Evolutionary conservation across 2,797 vertebrate species (phyloP).

Genomic region (Morus bassanus): DNA sequence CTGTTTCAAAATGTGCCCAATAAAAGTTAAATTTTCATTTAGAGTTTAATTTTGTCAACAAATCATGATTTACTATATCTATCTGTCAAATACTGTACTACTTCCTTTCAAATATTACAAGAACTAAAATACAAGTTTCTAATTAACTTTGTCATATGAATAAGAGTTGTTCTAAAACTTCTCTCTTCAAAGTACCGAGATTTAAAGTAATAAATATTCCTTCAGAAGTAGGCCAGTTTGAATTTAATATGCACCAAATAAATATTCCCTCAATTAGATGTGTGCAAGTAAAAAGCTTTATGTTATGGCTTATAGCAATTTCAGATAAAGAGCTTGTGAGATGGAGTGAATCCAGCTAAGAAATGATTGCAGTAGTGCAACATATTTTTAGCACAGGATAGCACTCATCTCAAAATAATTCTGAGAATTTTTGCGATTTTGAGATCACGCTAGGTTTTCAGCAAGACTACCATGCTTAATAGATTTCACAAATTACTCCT

Average conservation of each 20-base stretch:
- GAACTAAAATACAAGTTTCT: constrained; percentile 41
- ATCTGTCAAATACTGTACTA: not conserved
- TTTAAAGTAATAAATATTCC: constrained; percentile 66
- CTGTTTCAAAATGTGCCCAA: not conserved
- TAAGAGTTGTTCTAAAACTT: constrained; percentile 48
- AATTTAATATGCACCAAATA: constrained; percentile 76
- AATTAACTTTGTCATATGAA: constrained; percentile 50
- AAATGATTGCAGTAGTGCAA: constrained; percentile 76
- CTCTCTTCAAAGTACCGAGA: constrained; percentile 57
- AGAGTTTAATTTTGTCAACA: constrained; percentile 48
- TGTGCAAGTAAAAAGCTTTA: constrained; percentile 73
- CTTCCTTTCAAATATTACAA: constrained; percentile 26
- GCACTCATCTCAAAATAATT: constrained; percentile 76
- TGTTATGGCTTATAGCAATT: constrained; percentile 79
- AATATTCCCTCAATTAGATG: constrained; percentile 81
- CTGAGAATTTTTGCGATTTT: constrained; percentile 28
- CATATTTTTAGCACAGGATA: constrained; percentile 70
- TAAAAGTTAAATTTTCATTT: constrained; percentile 53
- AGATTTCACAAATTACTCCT: constrained; percentile 54
- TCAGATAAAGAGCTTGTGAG: constrained; percentile 80
- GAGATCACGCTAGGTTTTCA: constrained; percentile 58
- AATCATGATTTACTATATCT: constrained; percentile 41
- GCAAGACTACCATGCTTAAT: constrained; percentile 33
- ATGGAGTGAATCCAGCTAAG: constrained; percentile 83
- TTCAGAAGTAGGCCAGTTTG: constrained; percentile 66